These are phyloP conservation scores for Hipparchia semele DNA, from an alignment of 2,888 invertebrate genomes.

Conservation along the genomic window DNA sequence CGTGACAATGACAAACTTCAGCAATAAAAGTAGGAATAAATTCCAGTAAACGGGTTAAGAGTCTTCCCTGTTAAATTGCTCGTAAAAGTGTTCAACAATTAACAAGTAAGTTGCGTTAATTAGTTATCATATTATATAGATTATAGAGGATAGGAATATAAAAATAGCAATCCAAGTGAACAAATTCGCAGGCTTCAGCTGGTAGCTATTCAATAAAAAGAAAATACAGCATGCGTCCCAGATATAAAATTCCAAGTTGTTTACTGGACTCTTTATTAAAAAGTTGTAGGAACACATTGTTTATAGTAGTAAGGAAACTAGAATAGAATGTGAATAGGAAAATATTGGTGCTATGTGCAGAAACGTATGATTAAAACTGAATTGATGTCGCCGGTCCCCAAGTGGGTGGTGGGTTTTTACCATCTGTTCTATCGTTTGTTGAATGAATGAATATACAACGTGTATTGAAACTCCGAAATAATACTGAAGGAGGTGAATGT, in stretches of 20 bases:
- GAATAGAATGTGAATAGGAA: not conserved
- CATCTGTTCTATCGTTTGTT: no score
- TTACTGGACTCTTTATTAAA: slow-evolving; percentile 5
- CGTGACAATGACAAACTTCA: slow-evolving; percentile 15
- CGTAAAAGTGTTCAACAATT: slow-evolving; percentile 32
- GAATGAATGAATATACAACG: no score
- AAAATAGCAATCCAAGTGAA: no score
- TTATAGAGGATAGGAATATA: no score
- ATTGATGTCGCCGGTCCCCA: no score
- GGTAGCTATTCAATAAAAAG: not conserved
- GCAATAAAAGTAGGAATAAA: slow-evolving; percentile 21
- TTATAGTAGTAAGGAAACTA: not conserved
- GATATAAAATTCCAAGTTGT: slow-evolving; percentile 2
- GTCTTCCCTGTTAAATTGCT: slow-evolving; percentile 28
- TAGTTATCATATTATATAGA: not conserved
- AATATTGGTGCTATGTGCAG: not conserved
- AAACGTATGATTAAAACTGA: not conserved
- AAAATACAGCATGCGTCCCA: slow-evolving; percentile 1
- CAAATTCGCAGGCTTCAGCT: no score
- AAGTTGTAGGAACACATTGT: slow-evolving; percentile 7
- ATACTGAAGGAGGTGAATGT: no score
- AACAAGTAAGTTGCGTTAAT: slow-evolving; percentile 21
- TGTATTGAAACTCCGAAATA: no score
- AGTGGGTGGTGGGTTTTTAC: no score
- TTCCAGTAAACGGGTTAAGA: slow-evolving; percentile 32